Evolutionary conservation across 30 jellyfish, hydroid and myxozoan genomes (phyloP), one percentile per base, ranked within the genome.

Genomic region (Aurelia aurita complex sp. Pacific): DNA sequence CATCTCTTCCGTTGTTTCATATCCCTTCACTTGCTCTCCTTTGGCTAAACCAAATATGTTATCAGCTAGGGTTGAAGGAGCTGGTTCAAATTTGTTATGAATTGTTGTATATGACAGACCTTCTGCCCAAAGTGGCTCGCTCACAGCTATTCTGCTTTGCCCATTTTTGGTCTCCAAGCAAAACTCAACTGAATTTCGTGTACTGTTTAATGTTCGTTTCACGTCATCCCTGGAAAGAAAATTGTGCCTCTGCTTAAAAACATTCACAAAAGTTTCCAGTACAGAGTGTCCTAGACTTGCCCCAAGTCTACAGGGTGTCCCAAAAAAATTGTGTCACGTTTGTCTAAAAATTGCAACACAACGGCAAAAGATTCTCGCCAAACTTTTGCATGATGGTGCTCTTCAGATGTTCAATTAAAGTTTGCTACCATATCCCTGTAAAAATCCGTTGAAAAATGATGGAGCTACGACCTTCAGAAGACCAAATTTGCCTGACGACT

Each of bases 11-110:
- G 65, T 84, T n/a, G 82, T 73, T 73, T 86, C 98, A 33, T 79
- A 79, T 14, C 98, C 98, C 59, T 82, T 86, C 62, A 86, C 85
- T 17, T 83, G 69, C 59, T 82, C 85, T 16, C 98, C 98, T 6
- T 92, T 23, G 1, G 87, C 90, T 29, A 86, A 42, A 69, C 88
- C 74, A 5, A 80, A 38, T 11, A 92, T 63, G 33, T 67, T 69
- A 7, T 85, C 94, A 14, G 93, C 29, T 16, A 77, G 46, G 3
- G 94, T 19, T 12, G 87, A 29, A 3, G 64, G 71, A 14, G 72
- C 91, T 11, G 95, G 95, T 64, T 80, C 95, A 76, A 75, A 92
- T 43, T 63, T 67, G 59, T 53, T 36, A 40, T 69, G 46, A 32
- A 77, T 83, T 13, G 90, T 81, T 14, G 74, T 66, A 38, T 43